phyloP scores from a whole-genome alignment of 2,797 vertebrate species.

The Bovichtus variegatus region DNA sequence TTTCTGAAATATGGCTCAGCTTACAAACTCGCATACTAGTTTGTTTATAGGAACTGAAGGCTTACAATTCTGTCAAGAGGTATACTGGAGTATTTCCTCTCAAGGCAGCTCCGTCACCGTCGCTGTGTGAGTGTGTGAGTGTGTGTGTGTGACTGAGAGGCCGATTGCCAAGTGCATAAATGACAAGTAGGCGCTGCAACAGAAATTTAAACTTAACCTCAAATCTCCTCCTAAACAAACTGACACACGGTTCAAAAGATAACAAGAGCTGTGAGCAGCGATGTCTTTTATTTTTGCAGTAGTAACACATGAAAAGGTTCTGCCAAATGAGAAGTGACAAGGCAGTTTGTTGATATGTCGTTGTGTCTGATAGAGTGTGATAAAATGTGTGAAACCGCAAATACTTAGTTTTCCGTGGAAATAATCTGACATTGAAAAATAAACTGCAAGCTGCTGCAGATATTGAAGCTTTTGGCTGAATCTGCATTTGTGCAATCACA shows the following conservation, averaged over 20 bases:
- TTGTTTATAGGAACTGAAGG: constrained; percentile 8
- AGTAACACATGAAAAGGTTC: constrained; percentile 3
- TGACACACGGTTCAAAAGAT: no score
- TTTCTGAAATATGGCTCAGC: constrained; percentile 7
- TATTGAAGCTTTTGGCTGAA: constrained; percentile 26
- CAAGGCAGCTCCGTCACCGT: background rate
- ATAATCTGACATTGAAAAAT: constrained; percentile 16
- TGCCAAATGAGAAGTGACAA: constrained; percentile 28
- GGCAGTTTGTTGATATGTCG: background rate
- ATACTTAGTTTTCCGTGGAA: constrained; percentile 9
- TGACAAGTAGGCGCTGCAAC: background rate
- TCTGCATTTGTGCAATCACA: constrained; percentile 27
- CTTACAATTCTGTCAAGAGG: background rate
- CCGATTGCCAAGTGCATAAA: no score
- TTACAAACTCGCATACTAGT: background rate
- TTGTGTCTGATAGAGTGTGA: constrained; percentile 20
- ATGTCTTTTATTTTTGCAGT: background rate
- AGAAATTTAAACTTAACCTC: no score
- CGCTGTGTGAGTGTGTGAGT: background rate
- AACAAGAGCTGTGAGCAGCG: background rate
- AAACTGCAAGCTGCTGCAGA: constrained; percentile 33
- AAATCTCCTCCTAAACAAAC: background rate
- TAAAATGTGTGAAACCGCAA: constrained; percentile 2
- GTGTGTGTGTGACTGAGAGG: background rate
- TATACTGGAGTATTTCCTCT: background rate